These are phyloP conservation scores for Cyprinella venusta DNA, from an alignment of 2,797 vertebrate species.

Conservation along the genomic window DNA sequence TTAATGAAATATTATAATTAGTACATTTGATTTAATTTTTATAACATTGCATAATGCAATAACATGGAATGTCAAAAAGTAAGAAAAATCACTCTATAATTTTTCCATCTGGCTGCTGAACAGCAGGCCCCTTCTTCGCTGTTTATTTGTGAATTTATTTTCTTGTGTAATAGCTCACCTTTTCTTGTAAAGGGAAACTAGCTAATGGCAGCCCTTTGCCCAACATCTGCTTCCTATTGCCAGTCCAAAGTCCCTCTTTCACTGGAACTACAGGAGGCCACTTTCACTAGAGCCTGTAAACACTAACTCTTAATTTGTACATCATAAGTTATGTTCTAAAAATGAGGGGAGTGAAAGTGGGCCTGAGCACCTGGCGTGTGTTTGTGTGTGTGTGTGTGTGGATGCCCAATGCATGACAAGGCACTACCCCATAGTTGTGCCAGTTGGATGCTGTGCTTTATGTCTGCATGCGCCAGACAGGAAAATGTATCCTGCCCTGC, in stretches of 20 bases:
- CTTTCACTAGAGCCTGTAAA: conserved; percentile 80
- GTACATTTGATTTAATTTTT: background rate
- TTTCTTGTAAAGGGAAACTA: conserved; percentile 74
- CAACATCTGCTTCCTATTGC: conserved; percentile 80
- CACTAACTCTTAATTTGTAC: conserved; percentile 83
- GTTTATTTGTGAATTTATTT: conserved; percentile 81
- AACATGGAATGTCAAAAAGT: background rate
- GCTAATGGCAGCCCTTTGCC: conserved; percentile 66
- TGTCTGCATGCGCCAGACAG: conserved; percentile 45
- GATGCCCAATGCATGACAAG: conserved; percentile 22
- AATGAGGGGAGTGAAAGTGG: conserved; percentile 73
- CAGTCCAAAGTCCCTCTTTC: conserved; percentile 73
- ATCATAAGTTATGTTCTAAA: conserved; percentile 78
- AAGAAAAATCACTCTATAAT: background rate
- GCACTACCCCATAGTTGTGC: conserved; percentile 47
- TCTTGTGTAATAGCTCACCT: conserved; percentile 79
- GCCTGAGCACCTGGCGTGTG: conserved; percentile 68
- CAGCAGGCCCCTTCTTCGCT: conserved; percentile 61
- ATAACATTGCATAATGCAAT: background rate
- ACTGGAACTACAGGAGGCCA: conserved; percentile 72
- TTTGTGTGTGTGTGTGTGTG: conserved; percentile 34
- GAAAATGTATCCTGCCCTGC: conserved; percentile 49
- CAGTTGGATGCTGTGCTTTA: conserved; percentile 41
- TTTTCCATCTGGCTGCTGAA: conserved; percentile 55
- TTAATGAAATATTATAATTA: no score